These are phyloP conservation scores for Apamea monoglypha DNA, from an alignment of 2,888 invertebrate genomes.

Conservation along the genomic window DNA sequence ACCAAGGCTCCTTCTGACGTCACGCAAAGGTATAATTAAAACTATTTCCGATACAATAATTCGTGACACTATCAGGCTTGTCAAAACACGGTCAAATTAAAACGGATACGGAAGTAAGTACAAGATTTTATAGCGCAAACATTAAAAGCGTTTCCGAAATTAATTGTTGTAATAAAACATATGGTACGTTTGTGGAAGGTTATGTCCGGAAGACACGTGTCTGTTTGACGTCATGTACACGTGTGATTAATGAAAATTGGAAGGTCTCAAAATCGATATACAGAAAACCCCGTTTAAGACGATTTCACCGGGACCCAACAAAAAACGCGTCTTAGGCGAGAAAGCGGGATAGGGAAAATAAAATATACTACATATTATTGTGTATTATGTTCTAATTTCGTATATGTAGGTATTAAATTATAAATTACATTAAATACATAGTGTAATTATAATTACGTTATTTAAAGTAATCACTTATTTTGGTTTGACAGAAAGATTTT, in stretches of 20 bases:
- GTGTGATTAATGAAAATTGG: not conserved
- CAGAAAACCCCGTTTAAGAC: too few relatives aligned
- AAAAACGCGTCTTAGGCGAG: too few relatives aligned
- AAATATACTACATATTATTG: too few relatives aligned
- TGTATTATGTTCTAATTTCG: too few relatives aligned
- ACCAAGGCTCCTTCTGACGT: slow-evolving; percentile 21
- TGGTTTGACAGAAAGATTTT: too few relatives aligned
- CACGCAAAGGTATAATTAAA: not conserved
- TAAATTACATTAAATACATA: too few relatives aligned
- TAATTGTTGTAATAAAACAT: slow-evolving; percentile 20
- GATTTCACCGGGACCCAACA: too few relatives aligned
- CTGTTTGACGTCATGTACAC: slow-evolving; percentile 1
- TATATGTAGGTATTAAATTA: too few relatives aligned
- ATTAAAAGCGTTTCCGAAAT: slow-evolving; percentile 34
- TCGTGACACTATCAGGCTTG: slow-evolving; percentile 15
- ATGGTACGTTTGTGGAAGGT: slow-evolving; percentile 17
- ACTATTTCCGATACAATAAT: slow-evolving; percentile 24
- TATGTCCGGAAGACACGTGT: not conserved
- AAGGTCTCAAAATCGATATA: slow-evolving; percentile 15
- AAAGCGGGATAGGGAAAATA: too few relatives aligned
- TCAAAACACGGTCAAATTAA: slow-evolving; percentile 18
- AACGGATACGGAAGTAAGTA: slow-evolving; percentile 39
- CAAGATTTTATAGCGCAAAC: slow-evolving; percentile 8
- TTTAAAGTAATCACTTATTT: too few relatives aligned
- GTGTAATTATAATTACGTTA: too few relatives aligned